Conservation (phyloP, 2,888 invertebrate species). For the Dolichomitus sp. region DNA sequence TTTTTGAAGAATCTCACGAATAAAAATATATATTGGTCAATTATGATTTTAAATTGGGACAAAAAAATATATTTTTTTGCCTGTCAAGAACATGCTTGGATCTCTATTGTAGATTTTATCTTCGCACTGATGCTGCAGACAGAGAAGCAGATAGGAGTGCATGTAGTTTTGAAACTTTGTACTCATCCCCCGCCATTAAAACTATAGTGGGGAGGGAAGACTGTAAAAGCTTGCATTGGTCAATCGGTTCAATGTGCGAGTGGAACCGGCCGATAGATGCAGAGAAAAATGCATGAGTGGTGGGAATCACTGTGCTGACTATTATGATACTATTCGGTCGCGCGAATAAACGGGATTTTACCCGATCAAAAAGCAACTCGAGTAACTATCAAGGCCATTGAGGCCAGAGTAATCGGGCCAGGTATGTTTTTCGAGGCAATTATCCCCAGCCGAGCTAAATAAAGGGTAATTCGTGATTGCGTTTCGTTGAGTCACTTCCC, state of each 20-base stretch:
- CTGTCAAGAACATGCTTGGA: neutral
- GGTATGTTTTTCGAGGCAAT: slow-evolving; percentile 44
- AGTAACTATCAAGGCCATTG: slow-evolving; percentile 45
- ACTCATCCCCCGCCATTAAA: slow-evolving; percentile 11
- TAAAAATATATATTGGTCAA: too few relatives aligned
- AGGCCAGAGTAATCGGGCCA: slow-evolving; percentile 34
- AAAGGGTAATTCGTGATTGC: slow-evolving; percentile 51
- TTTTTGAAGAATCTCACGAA: too few relatives aligned
- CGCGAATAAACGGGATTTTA: slow-evolving; percentile 36
- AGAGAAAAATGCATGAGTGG: slow-evolving; percentile 3
- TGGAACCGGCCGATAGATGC: slow-evolving; percentile 11
- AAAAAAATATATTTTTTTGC: neutral
- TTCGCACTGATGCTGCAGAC: neutral
- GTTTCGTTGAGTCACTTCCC: slow-evolving; percentile 36
- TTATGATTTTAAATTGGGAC: neutral
- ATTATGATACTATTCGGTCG: slow-evolving; percentile 28
- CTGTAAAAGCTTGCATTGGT: slow-evolving; percentile 24
- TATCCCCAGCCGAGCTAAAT: slow-evolving; percentile 42
- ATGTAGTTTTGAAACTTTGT: neutral
- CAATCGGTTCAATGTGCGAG: slow-evolving; percentile 25
- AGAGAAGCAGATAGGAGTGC: neutral
- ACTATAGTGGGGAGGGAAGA: neutral
- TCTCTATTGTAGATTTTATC: slow-evolving; percentile 16
- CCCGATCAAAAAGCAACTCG: slow-evolving; percentile 47
- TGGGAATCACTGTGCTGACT: slow-evolving; percentile 23